Conservation (phyloP, 2,113 vertebrate species). For the Monopterus albus region DNA sequence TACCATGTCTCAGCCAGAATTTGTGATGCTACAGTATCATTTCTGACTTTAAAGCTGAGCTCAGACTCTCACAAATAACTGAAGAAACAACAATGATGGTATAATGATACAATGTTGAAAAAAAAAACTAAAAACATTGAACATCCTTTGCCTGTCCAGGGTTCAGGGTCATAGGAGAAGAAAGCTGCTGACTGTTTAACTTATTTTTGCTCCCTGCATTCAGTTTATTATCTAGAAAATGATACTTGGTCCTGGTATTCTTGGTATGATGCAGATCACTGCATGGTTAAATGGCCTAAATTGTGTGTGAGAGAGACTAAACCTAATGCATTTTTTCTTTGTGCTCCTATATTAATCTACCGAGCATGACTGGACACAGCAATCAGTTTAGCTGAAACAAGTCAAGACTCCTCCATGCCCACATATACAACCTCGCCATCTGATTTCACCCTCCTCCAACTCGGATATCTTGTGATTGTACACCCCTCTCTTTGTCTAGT, state of each 20-base stretch:
- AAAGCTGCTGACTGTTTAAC: constrained; percentile 28
- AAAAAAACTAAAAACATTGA: not conserved
- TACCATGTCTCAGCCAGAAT: not conserved
- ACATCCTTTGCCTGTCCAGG: not conserved
- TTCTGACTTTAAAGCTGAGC: not conserved
- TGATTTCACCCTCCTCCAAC: constrained; percentile 12
- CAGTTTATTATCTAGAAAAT: constrained; percentile 28
- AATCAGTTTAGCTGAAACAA: constrained; percentile 69
- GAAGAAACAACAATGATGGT: not conserved
- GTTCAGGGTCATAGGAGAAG: constrained; percentile 8
- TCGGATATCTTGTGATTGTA: constrained; percentile 41
- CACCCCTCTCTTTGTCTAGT: constrained; percentile 10
- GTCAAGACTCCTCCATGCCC: constrained; percentile 15
- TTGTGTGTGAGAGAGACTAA: constrained; percentile 30
- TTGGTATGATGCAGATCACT: constrained; percentile 45
- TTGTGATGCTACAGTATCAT: not conserved
- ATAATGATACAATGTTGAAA: not conserved
- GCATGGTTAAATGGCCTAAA: constrained; percentile 38
- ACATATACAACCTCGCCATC: constrained; percentile 13
- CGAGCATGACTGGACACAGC: constrained; percentile 51
- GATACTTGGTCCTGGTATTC: constrained; percentile 54
- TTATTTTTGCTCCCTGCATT: constrained; percentile 31
- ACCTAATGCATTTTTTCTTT: constrained; percentile 61
- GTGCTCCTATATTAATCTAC: constrained; percentile 70
- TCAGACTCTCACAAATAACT: not conserved